phyloP scores from a whole-genome alignment of 2,797 vertebrate genomes.

The Podargus strigoides region DNA sequence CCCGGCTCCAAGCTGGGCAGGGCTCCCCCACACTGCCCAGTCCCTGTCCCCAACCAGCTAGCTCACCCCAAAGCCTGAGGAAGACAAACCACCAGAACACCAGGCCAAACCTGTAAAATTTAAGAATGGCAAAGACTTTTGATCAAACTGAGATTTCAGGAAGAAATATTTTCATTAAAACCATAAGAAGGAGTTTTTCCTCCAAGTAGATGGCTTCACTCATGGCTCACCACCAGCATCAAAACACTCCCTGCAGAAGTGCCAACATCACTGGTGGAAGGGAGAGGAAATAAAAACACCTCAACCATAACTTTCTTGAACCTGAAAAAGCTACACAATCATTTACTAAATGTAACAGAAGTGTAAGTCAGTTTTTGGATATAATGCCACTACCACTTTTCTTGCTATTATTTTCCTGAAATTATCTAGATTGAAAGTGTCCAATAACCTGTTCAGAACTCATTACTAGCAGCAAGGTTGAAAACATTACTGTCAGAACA shows the following conservation, averaged over 20 bases:
- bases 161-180: not conserved
- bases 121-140: not conserved
- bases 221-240: not conserved
- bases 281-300: not conserved
- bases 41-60: rapidly evolving
- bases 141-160: not conserved
- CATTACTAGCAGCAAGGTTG: not conserved
- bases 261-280: not conserved
- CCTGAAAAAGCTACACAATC: not conserved
- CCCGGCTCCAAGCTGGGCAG: not conserved
- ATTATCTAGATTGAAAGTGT: not conserved
- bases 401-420: not conserved
- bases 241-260: not conserved
- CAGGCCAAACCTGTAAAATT: not conserved
- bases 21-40: not conserved
- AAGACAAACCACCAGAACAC: not conserved
- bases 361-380: not conserved
- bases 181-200: not conserved
- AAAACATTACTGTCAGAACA: not conserved
- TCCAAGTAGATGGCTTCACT: not conserved
- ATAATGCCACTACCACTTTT: not conserved
- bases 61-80: not conserved
- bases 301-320: not conserved
- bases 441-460: not conserved
- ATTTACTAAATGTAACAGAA: not conserved